Conservation (phyloP, 2,113 vertebrate species). For the Brienomyrus brachyistius region DNA sequence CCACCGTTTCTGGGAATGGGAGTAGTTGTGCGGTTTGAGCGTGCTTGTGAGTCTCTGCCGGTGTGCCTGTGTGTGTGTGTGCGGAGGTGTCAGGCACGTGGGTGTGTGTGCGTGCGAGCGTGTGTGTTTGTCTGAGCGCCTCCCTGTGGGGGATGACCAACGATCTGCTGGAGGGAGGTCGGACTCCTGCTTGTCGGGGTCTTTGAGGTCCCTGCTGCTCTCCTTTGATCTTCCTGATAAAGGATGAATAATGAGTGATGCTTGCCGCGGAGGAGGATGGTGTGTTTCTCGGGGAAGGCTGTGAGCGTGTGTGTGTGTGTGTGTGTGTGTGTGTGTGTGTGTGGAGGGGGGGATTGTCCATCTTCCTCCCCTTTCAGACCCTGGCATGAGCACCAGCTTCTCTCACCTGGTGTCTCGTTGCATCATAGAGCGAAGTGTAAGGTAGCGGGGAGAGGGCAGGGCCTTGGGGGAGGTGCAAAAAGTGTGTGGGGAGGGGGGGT, state of each 20-base stretch:
- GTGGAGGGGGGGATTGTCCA: constrained; percentile 37
- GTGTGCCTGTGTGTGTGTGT: not conserved
- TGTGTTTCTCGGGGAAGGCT: constrained; percentile 3
- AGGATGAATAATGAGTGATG: constrained; percentile 62
- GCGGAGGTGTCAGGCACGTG: not conserved
- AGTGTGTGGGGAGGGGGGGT: constrained; percentile 47
- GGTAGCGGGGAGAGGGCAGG: constrained; percentile 48
- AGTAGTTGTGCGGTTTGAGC: not conserved
- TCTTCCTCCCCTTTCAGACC: constrained; percentile 43
- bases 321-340: constrained; percentile 23
- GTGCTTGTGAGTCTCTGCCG: not conserved
- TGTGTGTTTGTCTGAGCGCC: constrained; percentile 17
- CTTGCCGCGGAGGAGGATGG: constrained; percentile 39
- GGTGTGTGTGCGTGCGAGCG: not conserved
- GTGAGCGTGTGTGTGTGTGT: constrained; percentile 31
- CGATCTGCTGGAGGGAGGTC: constrained; percentile 63
- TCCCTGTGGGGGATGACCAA: constrained; percentile 63
- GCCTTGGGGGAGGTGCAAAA: constrained; percentile 38
- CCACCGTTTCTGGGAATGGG: not conserved
- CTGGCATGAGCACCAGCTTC: constrained; percentile 16
- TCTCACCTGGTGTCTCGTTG: constrained; percentile 18
- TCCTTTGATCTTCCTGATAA: constrained; percentile 70
- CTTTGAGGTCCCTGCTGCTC: constrained; percentile 63
- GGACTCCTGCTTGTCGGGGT: constrained; percentile 70
- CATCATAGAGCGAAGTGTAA: constrained; percentile 30